Conservation (phyloP, 23 tunicate species). For the Styela clava region DNA sequence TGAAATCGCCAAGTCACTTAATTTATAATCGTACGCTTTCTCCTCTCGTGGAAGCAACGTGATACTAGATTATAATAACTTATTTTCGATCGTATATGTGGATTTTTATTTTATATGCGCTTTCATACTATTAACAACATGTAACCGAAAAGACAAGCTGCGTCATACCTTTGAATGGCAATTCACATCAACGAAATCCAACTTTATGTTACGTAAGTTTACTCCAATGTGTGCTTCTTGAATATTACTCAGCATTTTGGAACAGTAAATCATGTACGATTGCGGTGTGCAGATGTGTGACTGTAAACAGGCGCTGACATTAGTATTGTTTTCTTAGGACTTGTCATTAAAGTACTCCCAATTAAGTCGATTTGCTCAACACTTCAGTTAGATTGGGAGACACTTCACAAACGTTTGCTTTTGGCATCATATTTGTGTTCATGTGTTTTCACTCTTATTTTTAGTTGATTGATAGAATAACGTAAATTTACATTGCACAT, state of each 20-base stretch:
- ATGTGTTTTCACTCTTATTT: conserved; percentile 12
- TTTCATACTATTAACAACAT: no score
- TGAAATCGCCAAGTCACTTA: no score
- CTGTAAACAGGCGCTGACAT: conserved; percentile 7
- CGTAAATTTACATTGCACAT: conserved; percentile 7
- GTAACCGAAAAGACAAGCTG: no score
- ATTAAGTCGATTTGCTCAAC: conserved; percentile 22
- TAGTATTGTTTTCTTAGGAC: conserved; percentile 22
- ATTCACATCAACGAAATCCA: no score
- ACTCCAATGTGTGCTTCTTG: no score
- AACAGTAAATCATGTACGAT: neutral
- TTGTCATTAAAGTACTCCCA: conserved; percentile 7
- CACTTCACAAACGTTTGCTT: conserved; percentile 19
- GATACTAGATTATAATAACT: no score
- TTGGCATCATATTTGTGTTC: conserved; percentile 25
- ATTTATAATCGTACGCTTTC: no score
- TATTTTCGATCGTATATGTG: no score
- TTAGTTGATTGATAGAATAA: conserved; percentile 8
- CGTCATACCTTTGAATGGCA: no score
- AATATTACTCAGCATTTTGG: neutral
- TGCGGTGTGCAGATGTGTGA: neutral
- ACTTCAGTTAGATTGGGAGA: conserved; percentile 6
- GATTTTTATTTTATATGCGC: no score
- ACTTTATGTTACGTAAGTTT: no score
- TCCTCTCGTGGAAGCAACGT: no score